A percentile compares a stretch with the other conserved stretches of the same genome.
phyloP scores from a whole-genome alignment of 2,797 vertebrate genomes.

The Cynopterus sphinx region DNA sequence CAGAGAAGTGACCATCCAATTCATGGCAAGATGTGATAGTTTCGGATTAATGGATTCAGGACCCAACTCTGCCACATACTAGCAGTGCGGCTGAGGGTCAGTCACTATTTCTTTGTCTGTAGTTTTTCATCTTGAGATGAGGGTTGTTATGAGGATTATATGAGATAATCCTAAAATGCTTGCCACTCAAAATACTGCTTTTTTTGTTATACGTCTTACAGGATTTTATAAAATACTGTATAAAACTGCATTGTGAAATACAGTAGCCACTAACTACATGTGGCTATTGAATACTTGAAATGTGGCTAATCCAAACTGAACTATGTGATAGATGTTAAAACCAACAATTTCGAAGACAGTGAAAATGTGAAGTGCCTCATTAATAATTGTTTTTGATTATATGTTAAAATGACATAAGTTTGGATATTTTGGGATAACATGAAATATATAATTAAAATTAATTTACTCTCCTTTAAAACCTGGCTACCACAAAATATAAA shows the following conservation, averaged over 20 bases:
- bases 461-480: neutral
- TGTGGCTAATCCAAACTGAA: neutral
- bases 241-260: neutral
- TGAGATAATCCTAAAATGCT: neutral
- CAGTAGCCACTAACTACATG: neutral
- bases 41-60: neutral
- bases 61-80: neutral
- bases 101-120: neutral
- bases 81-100: neutral
- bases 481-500: neutral
- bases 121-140: neutral
- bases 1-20: neutral
- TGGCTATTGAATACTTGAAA: neutral
- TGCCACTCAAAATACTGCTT: neutral
- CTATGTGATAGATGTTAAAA: neutral
- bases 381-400: neutral
- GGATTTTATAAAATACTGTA: neutral
- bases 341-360: neutral
- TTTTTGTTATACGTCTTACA: neutral
- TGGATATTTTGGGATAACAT: neutral
- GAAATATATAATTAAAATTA: slow-evolving; percentile 10
- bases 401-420: neutral
- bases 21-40: neutral
- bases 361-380: neutral
- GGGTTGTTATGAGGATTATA: neutral